Evolutionary conservation across 2,113 vertebrate genomes (phyloP), one percentile per base, ranked within the genome.

Genomic region (Seriola dumerili): DNA sequence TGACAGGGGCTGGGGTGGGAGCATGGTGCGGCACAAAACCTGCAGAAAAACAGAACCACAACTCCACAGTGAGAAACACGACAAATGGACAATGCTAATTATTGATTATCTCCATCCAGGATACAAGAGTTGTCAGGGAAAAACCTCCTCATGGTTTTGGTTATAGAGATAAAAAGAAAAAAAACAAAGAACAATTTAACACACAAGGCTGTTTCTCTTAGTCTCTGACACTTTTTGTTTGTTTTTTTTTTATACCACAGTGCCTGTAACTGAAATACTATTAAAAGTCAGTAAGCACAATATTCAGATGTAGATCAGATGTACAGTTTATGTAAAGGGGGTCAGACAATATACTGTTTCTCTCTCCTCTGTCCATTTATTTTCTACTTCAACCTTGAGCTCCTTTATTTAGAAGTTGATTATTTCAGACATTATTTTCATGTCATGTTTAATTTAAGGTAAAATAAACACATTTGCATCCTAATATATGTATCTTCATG

Each of bases 1-100:
- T 97, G 97, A 97, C 97, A 97, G 96, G 94, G 94, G 95, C 85
- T 12, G 58, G 58, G 88, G 54, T 89, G 86, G 84, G 87, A 89
- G 90, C 76, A 42, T 29, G 16, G 79, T 16, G 48, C 81, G 5
- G 16, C 73, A 82, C 80, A 85, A 58, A 87, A 91, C 78, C 79
- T 64, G 74, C n/a, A 76, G 48, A 75, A 74, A 82, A 91, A 76
- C 85, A 74, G 34, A 9, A 63, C 59, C 66, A 9, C 87, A 38
- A 65, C 46, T 42, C 67, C 36, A 55, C n/a, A 16, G 76, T 80
- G 83, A 83, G 78, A 78, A 73, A 59, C 19, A 34, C 50, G 72
- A 76, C 79, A 62, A 69, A 63, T 12, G 3, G 67, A 84, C 75
- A 25, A 81, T 38, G 65, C 80, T 76, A 78, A 87, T 87, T 84